Evolutionary conservation across 2,888 invertebrate species (phyloP).

Genomic region (Athalia rosae): DNA sequence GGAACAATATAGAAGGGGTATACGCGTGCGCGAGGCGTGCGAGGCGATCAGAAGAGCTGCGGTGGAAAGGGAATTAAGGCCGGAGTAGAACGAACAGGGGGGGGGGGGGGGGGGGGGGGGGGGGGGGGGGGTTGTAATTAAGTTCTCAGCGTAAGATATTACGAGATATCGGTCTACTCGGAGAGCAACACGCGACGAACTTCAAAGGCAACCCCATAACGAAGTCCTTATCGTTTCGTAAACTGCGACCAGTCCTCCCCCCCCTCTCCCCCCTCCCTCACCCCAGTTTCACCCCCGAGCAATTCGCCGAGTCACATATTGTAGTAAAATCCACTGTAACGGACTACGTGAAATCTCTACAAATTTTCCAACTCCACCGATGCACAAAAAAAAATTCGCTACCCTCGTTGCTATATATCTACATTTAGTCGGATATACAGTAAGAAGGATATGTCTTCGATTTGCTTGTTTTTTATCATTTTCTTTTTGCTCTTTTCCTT

Average conservation of each 20-base stretch:
- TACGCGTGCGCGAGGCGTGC: slow-evolving; percentile 52
- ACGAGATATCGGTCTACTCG: slow-evolving; percentile 73
- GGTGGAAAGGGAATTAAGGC: slow-evolving; percentile 41
- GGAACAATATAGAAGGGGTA: slow-evolving; percentile 56
- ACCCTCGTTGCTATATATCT: too few species aligned
- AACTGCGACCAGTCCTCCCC: background rate
- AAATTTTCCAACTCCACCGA: too few species aligned
- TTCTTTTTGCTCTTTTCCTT: background rate
- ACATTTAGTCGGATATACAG: too few species aligned
- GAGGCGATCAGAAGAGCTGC: slow-evolving; percentile 41
- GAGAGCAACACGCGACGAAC: slow-evolving; percentile 73
- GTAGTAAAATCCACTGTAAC: too few species aligned
- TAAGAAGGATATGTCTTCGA: too few species aligned
- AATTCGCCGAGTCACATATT: too few species aligned
- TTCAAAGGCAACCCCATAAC: slow-evolving; percentile 73
- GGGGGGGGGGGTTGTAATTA: slow-evolving; percentile 68
- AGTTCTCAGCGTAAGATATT: slow-evolving; percentile 74
- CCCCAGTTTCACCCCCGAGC: slow-evolving; percentile 14
- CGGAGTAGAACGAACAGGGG: background rate
- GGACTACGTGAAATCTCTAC: too few species aligned
- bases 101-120: slow-evolving; percentile 35
- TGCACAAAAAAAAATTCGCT: too few species aligned
- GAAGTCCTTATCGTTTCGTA: slow-evolving; percentile 70
- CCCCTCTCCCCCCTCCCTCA: slow-evolving; percentile 20
- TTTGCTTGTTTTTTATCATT: background rate